Evolutionary conservation across 1,140 invertebrate species (phyloP).

Genomic region (Penaeus indicus): DNA sequence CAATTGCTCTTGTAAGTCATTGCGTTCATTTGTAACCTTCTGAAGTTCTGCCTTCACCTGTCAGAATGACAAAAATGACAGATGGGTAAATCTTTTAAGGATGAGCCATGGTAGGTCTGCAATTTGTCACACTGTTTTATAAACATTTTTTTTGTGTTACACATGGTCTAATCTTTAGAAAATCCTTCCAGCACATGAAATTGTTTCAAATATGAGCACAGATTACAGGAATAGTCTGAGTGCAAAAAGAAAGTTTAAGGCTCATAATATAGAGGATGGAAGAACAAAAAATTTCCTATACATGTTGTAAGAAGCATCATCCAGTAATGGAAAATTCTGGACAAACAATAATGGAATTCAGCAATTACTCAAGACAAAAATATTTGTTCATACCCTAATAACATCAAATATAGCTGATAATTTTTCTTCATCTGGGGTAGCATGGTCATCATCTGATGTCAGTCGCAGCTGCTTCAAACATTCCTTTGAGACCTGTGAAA

Average conservation of each 20-base stretch:
- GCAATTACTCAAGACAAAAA: no score
- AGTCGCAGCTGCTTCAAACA: conserved; percentile 58
- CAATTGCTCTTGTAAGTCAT: conserved; percentile 49
- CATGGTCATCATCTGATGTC: conserved; percentile 53
- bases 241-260: no score
- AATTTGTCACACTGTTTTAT: background rate
- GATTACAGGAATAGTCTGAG: no score
- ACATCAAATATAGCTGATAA: conserved; percentile 58
- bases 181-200: no score
- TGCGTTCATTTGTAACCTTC: conserved; percentile 44
- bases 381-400: conserved; percentile 42
- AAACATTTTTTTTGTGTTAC: background rate
- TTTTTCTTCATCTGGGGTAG: conserved; percentile 59
- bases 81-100: background rate
- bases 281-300: no score
- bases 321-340: no score
- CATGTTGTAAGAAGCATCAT: no score
- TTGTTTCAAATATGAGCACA: no score
- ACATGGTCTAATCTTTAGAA: no score
- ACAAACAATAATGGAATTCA: no score
- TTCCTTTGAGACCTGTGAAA: conserved; percentile 61
- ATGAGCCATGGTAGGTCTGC: background rate
- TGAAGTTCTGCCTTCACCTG: conserved; percentile 60
- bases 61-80: background rate
- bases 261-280: no score